Evolutionary conservation across 2,113 vertebrate genomes (phyloP).

Genomic region (Gymnobelideus leadbeateri): DNA sequence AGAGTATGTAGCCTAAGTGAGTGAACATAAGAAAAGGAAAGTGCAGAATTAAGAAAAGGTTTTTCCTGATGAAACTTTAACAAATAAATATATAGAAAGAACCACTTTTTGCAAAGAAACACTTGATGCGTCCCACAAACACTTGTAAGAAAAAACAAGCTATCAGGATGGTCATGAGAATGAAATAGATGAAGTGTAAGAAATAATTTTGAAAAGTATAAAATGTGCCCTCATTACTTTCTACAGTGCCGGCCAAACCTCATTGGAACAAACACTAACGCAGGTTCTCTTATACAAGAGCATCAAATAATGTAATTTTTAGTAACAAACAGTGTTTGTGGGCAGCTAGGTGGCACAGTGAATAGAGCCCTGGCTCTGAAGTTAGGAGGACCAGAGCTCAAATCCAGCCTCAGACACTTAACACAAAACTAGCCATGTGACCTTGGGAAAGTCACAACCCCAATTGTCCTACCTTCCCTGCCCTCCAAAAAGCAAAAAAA

Average conservation of each 20-base stretch:
- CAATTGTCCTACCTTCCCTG: no score
- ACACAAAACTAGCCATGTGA: no score
- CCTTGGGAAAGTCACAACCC: no score
- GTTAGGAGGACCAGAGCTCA: no score
- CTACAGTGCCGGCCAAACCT: neutral
- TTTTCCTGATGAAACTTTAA: neutral
- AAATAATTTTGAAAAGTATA: neutral
- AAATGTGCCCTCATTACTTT: neutral
- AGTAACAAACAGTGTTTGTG: neutral
- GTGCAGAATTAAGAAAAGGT: neutral
- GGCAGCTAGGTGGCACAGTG: no score
- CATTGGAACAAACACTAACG: neutral
- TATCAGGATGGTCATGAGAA: neutral
- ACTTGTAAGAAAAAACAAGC: neutral
- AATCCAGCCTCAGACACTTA: no score
- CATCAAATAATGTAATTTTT: neutral
- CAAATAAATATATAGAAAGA: neutral
- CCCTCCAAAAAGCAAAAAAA: no score
- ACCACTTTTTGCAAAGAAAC: slow-evolving; percentile 4
- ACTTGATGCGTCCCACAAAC: neutral
- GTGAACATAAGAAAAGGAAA: neutral
- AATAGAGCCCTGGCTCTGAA: no score
- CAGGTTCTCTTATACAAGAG: neutral
- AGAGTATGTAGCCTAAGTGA: neutral
- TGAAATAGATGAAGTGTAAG: neutral